A percentile compares a stretch with the other conserved stretches of the same genome.
phyloP scores from a whole-genome alignment of 2,113 vertebrate species.

The Aythya baeri region DNA sequence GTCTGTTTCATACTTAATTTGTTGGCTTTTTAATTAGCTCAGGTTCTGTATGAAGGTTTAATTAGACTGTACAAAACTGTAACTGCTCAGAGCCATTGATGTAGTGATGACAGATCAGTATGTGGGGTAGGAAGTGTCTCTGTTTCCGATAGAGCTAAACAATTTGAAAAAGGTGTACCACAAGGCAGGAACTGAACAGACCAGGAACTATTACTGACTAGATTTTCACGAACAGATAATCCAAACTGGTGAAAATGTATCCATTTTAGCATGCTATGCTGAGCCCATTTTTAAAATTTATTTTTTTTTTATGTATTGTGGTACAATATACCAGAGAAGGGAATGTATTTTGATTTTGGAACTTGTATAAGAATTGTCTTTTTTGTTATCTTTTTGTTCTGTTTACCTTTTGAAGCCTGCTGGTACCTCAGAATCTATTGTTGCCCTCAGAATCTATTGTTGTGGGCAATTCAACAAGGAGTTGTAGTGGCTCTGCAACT shows the following conservation, averaged over 20 bases:
- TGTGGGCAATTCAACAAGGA: background rate
- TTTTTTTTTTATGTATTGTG: background rate
- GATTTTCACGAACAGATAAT: background rate
- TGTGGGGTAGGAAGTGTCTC: background rate
- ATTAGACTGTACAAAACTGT: background rate
- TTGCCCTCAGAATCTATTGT: background rate
- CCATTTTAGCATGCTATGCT: background rate
- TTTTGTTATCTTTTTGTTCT: background rate
- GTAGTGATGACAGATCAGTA: background rate
- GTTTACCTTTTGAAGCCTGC: background rate
- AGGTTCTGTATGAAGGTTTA: background rate
- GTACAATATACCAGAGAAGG: background rate
- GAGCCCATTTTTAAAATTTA: background rate
- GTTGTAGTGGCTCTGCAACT: background rate
- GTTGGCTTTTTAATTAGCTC: slow-evolving; percentile 8
- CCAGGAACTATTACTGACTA: background rate
- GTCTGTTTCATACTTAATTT: background rate
- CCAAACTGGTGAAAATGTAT: background rate
- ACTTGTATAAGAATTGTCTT: background rate
- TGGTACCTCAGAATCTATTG: background rate
- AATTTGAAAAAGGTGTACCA: background rate
- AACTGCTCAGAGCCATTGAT: background rate
- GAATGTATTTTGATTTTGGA: background rate
- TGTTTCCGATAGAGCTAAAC: background rate
- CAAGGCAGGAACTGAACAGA: background rate